Conservation (phyloP, 2,888 invertebrate genomes). For the Himalopsyche tibetana region DNA sequence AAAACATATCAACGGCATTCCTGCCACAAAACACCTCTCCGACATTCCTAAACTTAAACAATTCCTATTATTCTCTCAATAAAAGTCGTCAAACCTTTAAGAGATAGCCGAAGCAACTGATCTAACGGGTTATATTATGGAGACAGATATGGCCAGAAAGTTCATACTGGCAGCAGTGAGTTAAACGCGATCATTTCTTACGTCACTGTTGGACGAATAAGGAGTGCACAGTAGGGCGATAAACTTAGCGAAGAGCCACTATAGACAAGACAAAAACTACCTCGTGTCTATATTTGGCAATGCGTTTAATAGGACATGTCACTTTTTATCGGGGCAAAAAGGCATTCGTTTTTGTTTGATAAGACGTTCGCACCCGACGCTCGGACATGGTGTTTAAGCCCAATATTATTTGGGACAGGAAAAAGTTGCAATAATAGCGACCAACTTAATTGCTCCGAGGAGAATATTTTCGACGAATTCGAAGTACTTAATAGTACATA, state of each 20-base stretch:
- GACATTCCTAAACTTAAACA: constrained; percentile 3
- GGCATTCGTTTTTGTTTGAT: constrained; percentile 7
- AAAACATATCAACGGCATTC: constrained; percentile 3
- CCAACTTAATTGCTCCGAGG: too few relatives aligned
- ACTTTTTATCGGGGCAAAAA: constrained; percentile 5
- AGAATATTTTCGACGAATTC: too few relatives aligned
- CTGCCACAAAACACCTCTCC: constrained; percentile 1
- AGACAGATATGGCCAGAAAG: constrained; percentile 26
- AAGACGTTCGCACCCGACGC: neutral
- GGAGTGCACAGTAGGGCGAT: constrained; percentile 18
- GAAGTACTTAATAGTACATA: too few relatives aligned
- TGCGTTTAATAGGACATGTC: constrained; percentile 26
- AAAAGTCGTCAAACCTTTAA: constrained; percentile 34
- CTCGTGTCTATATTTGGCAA: constrained; percentile 2
- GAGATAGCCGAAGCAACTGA: neutral
- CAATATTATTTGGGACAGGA: too few relatives aligned
- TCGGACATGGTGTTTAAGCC: neutral
- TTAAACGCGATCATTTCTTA: constrained; percentile 30
- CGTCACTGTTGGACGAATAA: constrained; percentile 5
- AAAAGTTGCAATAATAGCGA: too few relatives aligned
- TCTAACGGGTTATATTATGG: constrained; percentile 7
- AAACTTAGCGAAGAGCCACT: constrained; percentile 14
- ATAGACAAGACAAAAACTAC: neutral
- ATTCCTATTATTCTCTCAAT: constrained; percentile 30
- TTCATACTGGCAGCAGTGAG: constrained; percentile 34